phyloP scores from a whole-genome alignment of 2,797 vertebrate species.

The Sebastes ruberrimus region DNA sequence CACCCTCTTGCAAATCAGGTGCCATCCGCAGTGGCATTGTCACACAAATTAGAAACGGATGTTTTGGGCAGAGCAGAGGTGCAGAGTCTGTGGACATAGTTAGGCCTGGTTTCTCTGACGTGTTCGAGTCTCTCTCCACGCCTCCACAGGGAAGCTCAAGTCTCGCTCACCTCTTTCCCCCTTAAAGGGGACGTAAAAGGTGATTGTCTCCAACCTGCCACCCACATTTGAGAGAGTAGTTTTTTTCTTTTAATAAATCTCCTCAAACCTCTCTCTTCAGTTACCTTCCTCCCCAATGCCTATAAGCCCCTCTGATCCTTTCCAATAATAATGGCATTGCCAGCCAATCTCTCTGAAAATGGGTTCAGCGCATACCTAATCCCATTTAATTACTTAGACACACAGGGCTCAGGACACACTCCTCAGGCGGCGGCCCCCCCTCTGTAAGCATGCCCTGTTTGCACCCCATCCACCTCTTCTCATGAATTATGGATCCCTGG shows the following conservation, averaged over 20 bases:
- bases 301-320: constrained; percentile 83
- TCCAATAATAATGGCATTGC: constrained; percentile 82
- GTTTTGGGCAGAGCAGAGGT: constrained; percentile 72
- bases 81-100: constrained; percentile 60
- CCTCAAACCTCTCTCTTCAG: constrained; percentile 81
- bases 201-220: constrained; percentile 73
- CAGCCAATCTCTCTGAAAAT: constrained; percentile 83
- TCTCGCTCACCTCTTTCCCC: constrained; percentile 46
- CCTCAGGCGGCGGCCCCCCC: constrained; percentile 63
- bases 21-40: constrained; percentile 77
- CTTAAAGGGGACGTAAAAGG: constrained; percentile 50
- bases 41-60: constrained; percentile 86
- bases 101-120: constrained; percentile 45
- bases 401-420: constrained; percentile 81
- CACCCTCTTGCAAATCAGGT: constrained; percentile 85
- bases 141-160: constrained; percentile 44
- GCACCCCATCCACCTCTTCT: constrained; percentile 79
- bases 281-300: constrained; percentile 83
- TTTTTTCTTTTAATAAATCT: constrained; percentile 80
- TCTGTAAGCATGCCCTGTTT: constrained; percentile 79
- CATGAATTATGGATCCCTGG: constrained; percentile 83
- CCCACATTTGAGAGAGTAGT: constrained; percentile 69
- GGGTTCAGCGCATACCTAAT: constrained; percentile 83
- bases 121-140: constrained; percentile 31
- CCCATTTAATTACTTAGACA: constrained; percentile 84